phyloP scores from a whole-genome alignment of 2,888 invertebrate genomes.

The Eremobia ochroleuca region DNA sequence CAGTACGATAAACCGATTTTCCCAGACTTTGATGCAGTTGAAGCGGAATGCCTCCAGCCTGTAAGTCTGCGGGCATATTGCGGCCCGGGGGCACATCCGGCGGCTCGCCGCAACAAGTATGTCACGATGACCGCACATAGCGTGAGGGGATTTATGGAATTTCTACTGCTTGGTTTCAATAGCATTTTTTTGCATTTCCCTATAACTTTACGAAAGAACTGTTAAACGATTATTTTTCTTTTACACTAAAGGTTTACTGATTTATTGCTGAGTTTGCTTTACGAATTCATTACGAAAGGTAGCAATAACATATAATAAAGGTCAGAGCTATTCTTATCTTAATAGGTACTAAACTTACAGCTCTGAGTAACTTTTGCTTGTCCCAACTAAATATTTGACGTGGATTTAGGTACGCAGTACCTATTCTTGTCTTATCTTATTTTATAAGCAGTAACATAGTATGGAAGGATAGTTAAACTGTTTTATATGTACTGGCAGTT shows the following conservation, averaged over 20 bases:
- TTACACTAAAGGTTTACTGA: neutral
- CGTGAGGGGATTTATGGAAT: neutral
- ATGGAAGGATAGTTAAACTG: neutral
- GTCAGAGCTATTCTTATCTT: neutral
- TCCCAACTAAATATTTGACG: neutral
- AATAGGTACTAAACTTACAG: conserved; percentile 1
- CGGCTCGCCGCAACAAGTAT: neutral
- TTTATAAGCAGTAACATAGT: too few species aligned
- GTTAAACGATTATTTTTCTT: neutral
- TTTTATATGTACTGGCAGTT: neutral
- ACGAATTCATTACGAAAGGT: conserved; percentile 2
- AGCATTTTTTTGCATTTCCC: neutral
- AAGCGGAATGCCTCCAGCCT: neutral
- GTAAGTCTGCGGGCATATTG: neutral
- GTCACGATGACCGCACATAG: neutral
- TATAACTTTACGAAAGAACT: neutral
- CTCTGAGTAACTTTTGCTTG: neutral
- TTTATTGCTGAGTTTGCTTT: neutral
- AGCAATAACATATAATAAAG: neutral
- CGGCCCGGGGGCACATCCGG: neutral
- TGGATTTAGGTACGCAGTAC: neutral
- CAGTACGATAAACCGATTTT: neutral
- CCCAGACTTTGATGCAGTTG: neutral
- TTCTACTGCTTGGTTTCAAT: neutral
- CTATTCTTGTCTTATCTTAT: neutral